Evolutionary conservation across 2,888 invertebrate genomes (phyloP).

Genomic region (Drosophila colorata): DNA sequence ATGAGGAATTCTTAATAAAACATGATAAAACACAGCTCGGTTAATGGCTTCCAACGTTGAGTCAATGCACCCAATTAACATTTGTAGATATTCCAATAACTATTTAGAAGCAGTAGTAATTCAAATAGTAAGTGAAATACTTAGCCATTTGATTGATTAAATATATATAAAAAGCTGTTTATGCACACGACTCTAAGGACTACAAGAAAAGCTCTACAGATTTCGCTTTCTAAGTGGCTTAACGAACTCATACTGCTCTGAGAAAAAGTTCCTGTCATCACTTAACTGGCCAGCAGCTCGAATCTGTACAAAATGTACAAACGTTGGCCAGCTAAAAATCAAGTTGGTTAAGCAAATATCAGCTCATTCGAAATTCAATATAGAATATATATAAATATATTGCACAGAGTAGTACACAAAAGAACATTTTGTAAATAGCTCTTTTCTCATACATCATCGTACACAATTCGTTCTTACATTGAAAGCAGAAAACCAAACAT

Average conservation of each 20-base stretch:
- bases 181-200: neutral
- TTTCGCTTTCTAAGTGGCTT: constrained; percentile 5
- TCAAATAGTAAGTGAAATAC: neutral
- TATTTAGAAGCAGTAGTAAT: neutral
- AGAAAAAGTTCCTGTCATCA: neutral
- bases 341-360: no score
- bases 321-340: no score
- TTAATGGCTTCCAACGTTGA: neutral
- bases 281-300: neutral
- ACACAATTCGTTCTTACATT: neutral
- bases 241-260: neutral
- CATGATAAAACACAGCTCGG: no score
- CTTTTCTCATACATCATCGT: neutral
- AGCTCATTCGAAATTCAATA: no score
- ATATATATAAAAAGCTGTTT: neutral
- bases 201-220: neutral
- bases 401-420: no score
- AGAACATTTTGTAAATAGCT: neutral
- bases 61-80: neutral
- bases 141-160: constrained; percentile 8
- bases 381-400: no score
- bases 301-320: no score
- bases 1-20: neutral
- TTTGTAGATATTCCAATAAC: neutral
- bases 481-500: constrained; percentile 1